Evolutionary conservation across 1,140 invertebrate species (phyloP).

Genomic region (Zaprionus capensis): DNA sequence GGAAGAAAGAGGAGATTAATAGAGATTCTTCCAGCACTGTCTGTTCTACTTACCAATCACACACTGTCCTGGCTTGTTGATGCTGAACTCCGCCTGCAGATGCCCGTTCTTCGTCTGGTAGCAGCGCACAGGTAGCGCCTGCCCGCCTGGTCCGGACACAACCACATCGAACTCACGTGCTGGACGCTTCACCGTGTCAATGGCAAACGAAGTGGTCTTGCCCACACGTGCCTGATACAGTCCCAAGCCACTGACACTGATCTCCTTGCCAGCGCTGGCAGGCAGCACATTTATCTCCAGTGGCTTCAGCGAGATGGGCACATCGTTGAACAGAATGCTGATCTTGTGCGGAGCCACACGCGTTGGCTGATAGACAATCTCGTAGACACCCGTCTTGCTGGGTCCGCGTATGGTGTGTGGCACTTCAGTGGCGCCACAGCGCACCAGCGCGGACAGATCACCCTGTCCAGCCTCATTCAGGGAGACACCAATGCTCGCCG

Average conservation of each 20-base stretch:
- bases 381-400: conserved; percentile 88
- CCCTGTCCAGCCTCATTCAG: conserved; percentile 92
- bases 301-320: conserved; percentile 87
- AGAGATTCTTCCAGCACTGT: neutral
- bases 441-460: conserved; percentile 90
- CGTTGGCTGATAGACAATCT: conserved; percentile 94
- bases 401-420: conserved; percentile 90
- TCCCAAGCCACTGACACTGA: conserved; percentile 87
- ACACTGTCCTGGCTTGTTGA: conserved; percentile 89
- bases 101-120: conserved; percentile 98
- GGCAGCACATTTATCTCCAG: conserved; percentile 85
- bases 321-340: conserved; percentile 91
- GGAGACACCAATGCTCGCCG: conserved; percentile 89
- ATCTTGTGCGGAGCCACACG: conserved; percentile 92
- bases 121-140: conserved; percentile 95
- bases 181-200: conserved; percentile 93
- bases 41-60: conserved; percentile 86
- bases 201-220: conserved; percentile 93
- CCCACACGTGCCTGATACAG: conserved; percentile 93
- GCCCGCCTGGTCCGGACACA: conserved; percentile 93
- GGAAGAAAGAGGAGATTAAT: too few relatives aligned
- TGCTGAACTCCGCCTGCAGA: conserved; percentile 95
- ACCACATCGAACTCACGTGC: conserved; percentile 96
- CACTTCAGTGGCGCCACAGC: conserved; percentile 91
- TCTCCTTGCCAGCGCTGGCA: conserved; percentile 89